Base-by-base conservation (phyloP, 2,888 invertebrate species). In the Tillus elongatus region DNA sequence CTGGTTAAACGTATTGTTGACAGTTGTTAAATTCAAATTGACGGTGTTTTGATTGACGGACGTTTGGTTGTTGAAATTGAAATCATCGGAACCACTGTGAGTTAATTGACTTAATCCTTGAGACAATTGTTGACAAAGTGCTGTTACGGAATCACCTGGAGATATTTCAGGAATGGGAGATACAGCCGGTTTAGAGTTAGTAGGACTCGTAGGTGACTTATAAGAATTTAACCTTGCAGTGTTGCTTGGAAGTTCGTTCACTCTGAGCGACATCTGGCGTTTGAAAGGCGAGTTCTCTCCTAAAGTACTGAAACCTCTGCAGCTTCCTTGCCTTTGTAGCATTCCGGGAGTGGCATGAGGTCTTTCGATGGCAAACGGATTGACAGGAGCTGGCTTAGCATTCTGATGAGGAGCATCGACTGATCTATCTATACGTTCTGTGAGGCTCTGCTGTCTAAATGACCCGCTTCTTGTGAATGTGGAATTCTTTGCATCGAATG, bases 271-370 rank as follows among this genome's bases (percentile, higher is more conserved):
- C 74, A 95, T 82, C 66, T 96, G 93, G 30, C 96, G 77, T 70
- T 97, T 96, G 70, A 90, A 97, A 43, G 86, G 96, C 11, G 91
- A 91, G 57, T 84, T 86, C 66, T 72, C 81, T 56, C 70, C 72
- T 42, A 73, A 63, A 56, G 86, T 86, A 52, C 82, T 78, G 66
- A 95, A 88, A 33, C 90, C 91, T 36, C 93, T 75, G 72, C 93
- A 92, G 43, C 92, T 92, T 47, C 93, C 91, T 69, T 98, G 96
- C 16, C 97, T 73, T 64, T 95, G 88, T 37, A 98, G 73, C 77
- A 97, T 82, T 48, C 87, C 84, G 16, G 88, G 86, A 28, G 96
- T 93, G 40, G 96, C 96, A 61, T 93, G 93, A 2, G 97, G 97
- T 35, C 95, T 75, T 64, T 92, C 93, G 52, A 93, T 92, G 6